Evolutionary conservation across 2,888 invertebrate genomes (phyloP).

Genomic region (Amblyteles armatorius): DNA sequence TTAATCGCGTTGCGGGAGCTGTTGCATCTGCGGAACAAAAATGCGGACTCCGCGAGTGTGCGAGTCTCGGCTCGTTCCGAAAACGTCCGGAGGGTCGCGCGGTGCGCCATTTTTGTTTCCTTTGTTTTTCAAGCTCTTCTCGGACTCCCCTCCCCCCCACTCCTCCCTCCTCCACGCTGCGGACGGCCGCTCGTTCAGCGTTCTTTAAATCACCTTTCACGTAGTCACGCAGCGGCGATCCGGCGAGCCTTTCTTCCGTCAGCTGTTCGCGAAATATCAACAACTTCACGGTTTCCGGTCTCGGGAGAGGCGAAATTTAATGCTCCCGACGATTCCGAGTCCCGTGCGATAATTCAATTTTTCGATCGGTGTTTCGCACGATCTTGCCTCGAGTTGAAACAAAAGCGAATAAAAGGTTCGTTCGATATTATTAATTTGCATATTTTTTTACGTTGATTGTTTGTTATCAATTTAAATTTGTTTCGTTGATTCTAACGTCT

Average conservation of each 20-base stretch:
- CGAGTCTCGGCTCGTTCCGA: slow-evolving; percentile 1
- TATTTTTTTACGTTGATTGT: too few relatives aligned
- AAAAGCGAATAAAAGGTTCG: background rate
- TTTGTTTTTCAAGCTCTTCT: slow-evolving; percentile 1
- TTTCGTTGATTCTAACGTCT: too few relatives aligned
- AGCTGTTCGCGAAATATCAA: slow-evolving; percentile 45
- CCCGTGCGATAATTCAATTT: background rate
- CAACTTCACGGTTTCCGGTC: slow-evolving; percentile 30
- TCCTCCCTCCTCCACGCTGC: background rate
- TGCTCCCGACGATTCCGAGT: background rate
- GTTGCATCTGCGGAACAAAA: slow-evolving; percentile 1
- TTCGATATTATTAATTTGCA: too few relatives aligned
- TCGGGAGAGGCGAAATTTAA: slow-evolving; percentile 9
- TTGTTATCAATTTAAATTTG: too few relatives aligned
- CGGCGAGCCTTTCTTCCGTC: slow-evolving; percentile 47
- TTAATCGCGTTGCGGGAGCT: slow-evolving; percentile 17
- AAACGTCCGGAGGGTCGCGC: slow-evolving; percentile 1
- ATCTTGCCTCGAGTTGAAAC: background rate
- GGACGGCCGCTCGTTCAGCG: background rate
- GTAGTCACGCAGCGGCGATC: slow-evolving; percentile 15
- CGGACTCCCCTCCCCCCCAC: background rate
- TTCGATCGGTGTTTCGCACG: background rate
- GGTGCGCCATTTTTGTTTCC: slow-evolving; percentile 32
- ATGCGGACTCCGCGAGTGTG: background rate
- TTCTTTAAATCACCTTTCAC: slow-evolving; percentile 53